Evolutionary conservation across 2,113 vertebrate species (phyloP), one percentile per base, ranked within the genome.

Genomic region (Leptosomus discolor): DNA sequence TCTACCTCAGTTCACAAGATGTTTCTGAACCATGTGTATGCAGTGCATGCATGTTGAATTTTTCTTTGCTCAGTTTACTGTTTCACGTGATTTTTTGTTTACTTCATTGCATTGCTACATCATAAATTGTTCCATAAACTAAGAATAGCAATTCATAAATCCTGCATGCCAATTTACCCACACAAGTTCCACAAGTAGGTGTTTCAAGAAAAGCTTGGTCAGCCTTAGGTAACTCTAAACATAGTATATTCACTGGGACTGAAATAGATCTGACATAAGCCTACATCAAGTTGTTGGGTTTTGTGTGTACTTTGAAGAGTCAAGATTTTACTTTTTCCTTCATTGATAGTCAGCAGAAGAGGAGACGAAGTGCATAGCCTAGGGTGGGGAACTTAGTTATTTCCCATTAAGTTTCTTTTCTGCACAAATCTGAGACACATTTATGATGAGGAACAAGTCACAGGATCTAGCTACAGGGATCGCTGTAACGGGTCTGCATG

Each of bases 31-130:
- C 51, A 43, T 13, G 12, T 8, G 12, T 9, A 22, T 14, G 30
- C 30, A 11, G 15, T 13, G 17, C 5, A 51, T 0, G 2, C 8
- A 23, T 4, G 3, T 41, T 46, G 45, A 19, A 19, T 26, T 26
- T 43, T 36, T 81, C 30, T 37, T 77, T 43, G 13, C 32, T 88
- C 26, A 70, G 36, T 82, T 88, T 67, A 50, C 45, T 14, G 11
- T 67, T 94, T 56, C 34, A 46, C 16, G 30, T 32, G 34, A 92
- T 65, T 88, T 77, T 87, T 85, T 16, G 10, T 68, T 74, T 75
- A 78, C 14, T 57, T 69, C 18, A 46, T 29, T 8, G 5, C 46
- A 67, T 27, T 82, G 61, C 41, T 88, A 67, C 68, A 57, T 32
- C 43, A 53, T n/a, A 37, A 56, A 51, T 32, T 48, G 39, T 69